Evolutionary conservation across 2,113 vertebrate genomes (phyloP).

Genomic region (Dasyornis broadbenti): DNA sequence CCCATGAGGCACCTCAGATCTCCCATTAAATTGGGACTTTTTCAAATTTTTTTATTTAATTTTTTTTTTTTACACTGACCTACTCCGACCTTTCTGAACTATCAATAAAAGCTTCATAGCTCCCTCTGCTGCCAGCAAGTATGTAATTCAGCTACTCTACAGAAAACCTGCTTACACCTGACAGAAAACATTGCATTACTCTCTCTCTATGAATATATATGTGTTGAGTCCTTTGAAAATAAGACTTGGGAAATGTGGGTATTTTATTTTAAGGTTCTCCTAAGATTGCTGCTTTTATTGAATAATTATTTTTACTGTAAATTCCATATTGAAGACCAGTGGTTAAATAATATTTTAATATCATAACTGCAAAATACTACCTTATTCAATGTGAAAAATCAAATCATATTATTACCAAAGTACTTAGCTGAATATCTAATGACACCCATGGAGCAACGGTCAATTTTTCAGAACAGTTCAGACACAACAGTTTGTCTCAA

Average conservation of each 20-base stretch:
- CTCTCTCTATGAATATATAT: neutral
- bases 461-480: neutral
- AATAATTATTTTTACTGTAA: neutral
- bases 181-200: neutral
- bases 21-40: neutral
- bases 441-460: neutral
- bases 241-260: neutral
- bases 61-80: neutral
- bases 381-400: neutral
- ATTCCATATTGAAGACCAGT: neutral
- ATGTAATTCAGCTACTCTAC: neutral
- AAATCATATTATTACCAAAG: neutral
- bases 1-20: neutral
- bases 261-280: neutral
- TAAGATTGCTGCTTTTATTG: neutral
- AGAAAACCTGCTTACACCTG: neutral
- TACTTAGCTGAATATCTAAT: neutral
- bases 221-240: neutral
- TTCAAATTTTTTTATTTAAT: no score
- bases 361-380: neutral
- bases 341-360: neutral
- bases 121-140: constrained; percentile 40
- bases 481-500: neutral
- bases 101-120: neutral
- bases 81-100: rapidly evolving